These are phyloP conservation scores for Bombus breviceps DNA, from an alignment of 1,140 invertebrate genomes.

Conservation along the genomic window DNA sequence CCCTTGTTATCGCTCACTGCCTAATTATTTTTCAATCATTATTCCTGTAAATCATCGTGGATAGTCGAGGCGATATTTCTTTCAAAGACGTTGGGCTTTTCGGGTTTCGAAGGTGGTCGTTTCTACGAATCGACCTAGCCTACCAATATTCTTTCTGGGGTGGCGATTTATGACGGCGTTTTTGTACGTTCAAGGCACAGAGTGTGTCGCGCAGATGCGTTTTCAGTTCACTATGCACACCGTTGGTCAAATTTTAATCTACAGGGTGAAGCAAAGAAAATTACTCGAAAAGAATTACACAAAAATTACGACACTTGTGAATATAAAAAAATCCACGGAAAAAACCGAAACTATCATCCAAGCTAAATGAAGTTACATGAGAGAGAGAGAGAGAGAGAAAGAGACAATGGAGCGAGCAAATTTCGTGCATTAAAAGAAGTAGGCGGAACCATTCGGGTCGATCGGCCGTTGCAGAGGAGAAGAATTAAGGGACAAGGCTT, in stretches of 20 bases:
- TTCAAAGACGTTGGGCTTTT: background rate
- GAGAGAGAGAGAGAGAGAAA: no score
- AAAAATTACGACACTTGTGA: no score
- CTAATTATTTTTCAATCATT: background rate
- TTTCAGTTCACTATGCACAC: no score
- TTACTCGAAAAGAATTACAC: no score
- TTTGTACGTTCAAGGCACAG: background rate
- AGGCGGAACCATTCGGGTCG: no score
- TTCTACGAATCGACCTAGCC: background rate
- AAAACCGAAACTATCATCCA: no score
- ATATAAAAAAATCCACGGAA: no score
- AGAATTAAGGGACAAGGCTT: background rate
- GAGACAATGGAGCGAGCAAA: no score
- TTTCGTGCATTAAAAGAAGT: no score
- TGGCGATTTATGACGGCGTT: conserved; percentile 6
- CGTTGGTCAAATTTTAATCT: background rate
- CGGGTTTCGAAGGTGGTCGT: background rate
- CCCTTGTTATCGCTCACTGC: background rate
- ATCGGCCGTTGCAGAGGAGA: background rate
- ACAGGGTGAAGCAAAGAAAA: accelerated
- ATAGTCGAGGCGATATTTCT: background rate
- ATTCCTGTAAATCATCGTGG: background rate
- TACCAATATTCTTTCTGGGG: background rate
- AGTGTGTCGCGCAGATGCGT: background rate
- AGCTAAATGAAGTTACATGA: no score